Percentiles rank a stretch among this genome's conserved stretches.
phyloP scores from a whole-genome alignment of 2,113 vertebrate species.

The Riparia riparia region DNA sequence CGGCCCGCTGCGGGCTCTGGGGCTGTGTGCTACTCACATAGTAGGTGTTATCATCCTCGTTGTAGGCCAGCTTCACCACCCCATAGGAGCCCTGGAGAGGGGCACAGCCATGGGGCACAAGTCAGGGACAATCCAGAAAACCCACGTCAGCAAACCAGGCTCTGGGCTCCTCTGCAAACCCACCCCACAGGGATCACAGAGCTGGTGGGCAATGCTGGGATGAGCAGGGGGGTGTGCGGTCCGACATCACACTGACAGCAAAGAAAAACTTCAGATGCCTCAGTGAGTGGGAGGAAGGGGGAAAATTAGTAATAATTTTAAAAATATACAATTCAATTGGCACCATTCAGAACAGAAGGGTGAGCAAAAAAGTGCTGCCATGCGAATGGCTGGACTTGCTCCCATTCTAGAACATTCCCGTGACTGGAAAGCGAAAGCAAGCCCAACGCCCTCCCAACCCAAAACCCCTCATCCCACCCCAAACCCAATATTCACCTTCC shows the following conservation, averaged over 20 bases:
- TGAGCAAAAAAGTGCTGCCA: accelerated
- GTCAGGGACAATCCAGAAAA: neutral
- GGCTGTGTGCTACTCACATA: slow-evolving; percentile 83
- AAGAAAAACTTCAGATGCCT: neutral
- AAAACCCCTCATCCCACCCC: neutral
- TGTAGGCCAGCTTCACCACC: slow-evolving; percentile 98
- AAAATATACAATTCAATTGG: neutral
- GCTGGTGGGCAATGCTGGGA: neutral
- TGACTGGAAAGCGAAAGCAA: neutral
- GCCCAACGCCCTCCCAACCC: neutral
- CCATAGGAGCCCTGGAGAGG: slow-evolving; percentile 92
- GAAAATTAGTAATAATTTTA: neutral
- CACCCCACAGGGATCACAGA: accelerated
- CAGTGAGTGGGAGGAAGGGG: neutral
- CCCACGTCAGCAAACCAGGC: accelerated
- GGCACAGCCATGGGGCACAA: neutral
- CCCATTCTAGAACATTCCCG: neutral
- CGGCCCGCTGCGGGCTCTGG: accelerated
- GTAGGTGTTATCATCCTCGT: slow-evolving; percentile 96
- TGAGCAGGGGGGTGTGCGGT: accelerated
- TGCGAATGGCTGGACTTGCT: neutral
- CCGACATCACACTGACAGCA: neutral
- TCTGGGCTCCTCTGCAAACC: neutral
- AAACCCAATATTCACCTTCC: slow-evolving; percentile 84
- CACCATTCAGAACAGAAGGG: neutral